phyloP scores from a whole-genome alignment of 1,140 invertebrate species.

The Helicoverpa armigera region DNA sequence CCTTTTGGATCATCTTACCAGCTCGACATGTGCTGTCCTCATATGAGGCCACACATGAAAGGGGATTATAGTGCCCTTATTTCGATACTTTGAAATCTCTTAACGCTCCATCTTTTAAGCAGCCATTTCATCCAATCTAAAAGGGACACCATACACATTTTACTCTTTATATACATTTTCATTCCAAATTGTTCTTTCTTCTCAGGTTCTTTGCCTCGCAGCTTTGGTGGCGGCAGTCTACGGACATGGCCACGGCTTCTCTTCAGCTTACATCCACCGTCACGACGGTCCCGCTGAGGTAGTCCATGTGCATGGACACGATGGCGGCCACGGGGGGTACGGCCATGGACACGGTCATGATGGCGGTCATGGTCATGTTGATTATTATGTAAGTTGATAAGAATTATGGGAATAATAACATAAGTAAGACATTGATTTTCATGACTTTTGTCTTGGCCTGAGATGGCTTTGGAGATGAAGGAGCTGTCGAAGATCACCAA shows the following conservation, averaged over 20 bases:
- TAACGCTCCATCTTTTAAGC: too few species aligned
- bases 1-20: too few species aligned
- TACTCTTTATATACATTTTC: background rate
- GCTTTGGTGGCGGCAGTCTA: slow-evolving; percentile 52
- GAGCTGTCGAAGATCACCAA: too few species aligned
- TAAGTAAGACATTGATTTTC: too few species aligned
- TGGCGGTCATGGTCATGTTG: slow-evolving; percentile 57
- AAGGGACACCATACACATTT: background rate
- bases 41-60: too few species aligned
- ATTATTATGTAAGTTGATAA: slow-evolving; percentile 66
- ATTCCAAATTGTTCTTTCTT: background rate
- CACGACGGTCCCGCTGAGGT: slow-evolving; percentile 67
- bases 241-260: slow-evolving; percentile 60
- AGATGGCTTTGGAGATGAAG: too few species aligned
- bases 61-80: too few species aligned
- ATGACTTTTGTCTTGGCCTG: too few species aligned
- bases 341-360: slow-evolving; percentile 60
- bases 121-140: too few species aligned
- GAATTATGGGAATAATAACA: background rate
- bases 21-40: too few species aligned
- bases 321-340: slow-evolving; percentile 53
- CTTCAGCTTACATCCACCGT: slow-evolving; percentile 66
- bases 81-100: too few species aligned
- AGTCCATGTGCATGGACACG: slow-evolving; percentile 48
- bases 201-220: slow-evolving; percentile 59